Conservation (phyloP, 2,797 vertebrate species). For the Tinamus major region DNA sequence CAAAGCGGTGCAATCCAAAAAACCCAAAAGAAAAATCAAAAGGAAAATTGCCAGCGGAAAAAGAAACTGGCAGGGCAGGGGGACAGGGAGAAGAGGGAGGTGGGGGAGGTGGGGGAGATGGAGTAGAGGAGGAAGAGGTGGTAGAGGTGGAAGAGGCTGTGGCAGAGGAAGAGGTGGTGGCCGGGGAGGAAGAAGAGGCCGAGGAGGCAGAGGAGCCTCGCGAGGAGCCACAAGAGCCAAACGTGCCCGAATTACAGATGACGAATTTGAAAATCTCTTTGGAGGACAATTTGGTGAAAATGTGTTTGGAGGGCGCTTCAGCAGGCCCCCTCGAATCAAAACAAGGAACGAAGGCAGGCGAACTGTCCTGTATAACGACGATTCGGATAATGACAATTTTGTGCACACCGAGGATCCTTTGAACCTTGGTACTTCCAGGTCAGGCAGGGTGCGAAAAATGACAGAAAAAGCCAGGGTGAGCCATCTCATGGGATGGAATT, state of each 20-base stretch:
- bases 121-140: slow-evolving; percentile 79
- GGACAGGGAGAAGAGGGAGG: slow-evolving; percentile 73
- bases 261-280: slow-evolving; percentile 78
- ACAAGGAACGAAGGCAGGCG: slow-evolving; percentile 96
- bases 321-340: slow-evolving; percentile 87
- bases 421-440: slow-evolving; percentile 96
- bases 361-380: slow-evolving; percentile 93
- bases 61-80: slow-evolving; percentile 79
- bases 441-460: slow-evolving; percentile 97
- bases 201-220: slow-evolving; percentile 73
- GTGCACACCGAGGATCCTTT: slow-evolving; percentile 91
- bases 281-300: slow-evolving; percentile 70
- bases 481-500: slow-evolving; percentile 99
- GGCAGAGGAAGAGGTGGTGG: slow-evolving; percentile 79
- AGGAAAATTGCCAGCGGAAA: slow-evolving; percentile 71
- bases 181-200: slow-evolving; percentile 77
- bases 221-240: slow-evolving; percentile 78
- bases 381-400: slow-evolving; percentile 89
- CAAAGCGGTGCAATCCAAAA: slow-evolving; percentile 87
- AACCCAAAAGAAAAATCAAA: slow-evolving; percentile 80
- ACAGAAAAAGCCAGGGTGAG: slow-evolving; percentile 98
- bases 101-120: slow-evolving; percentile 79
- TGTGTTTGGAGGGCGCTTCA: slow-evolving; percentile 76
- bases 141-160: slow-evolving; percentile 77
- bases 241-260: slow-evolving; percentile 76